phyloP scores from a whole-genome alignment of 2,888 invertebrate genomes.

The Drosophila picticornis region DNA sequence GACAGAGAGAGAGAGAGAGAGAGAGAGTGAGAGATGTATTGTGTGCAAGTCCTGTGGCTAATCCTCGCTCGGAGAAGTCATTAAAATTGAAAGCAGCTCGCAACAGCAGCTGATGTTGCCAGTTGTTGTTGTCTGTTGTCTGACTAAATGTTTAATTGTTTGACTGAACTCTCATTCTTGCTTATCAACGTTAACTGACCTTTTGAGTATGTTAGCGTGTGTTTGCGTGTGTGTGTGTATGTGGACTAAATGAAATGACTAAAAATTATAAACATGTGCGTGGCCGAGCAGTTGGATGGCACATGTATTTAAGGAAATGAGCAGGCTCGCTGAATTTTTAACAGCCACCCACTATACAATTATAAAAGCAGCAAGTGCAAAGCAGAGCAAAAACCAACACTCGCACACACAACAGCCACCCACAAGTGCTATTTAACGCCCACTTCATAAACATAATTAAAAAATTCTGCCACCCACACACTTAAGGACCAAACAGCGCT shows the following conservation, averaged over 20 bases:
- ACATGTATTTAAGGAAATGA: constrained; percentile 42
- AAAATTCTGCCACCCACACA: constrained; percentile 38
- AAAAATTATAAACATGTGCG: constrained; percentile 19
- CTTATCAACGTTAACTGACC: constrained; percentile 31
- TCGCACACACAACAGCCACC: constrained; percentile 9
- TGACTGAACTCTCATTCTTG: constrained; percentile 8
- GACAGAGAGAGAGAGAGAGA: not conserved
- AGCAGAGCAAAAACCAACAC: constrained; percentile 32
- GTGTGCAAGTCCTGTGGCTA: constrained; percentile 44
- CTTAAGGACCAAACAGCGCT: constrained; percentile 14
- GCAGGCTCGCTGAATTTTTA: constrained; percentile 18
- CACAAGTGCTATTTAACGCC: constrained; percentile 40
- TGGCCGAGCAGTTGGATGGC: constrained; percentile 21
- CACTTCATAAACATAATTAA: constrained; percentile 70
- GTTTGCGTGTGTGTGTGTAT: not conserved
- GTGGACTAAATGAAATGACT: not conserved
- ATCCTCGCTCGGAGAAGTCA: constrained; percentile 69
- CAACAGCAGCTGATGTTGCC: constrained; percentile 38
- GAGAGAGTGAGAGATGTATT: constrained; percentile 14
- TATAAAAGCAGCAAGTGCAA: constrained; percentile 32
- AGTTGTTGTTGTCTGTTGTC: constrained; percentile 12
- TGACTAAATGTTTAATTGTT: constrained; percentile 53
- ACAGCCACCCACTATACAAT: constrained; percentile 33
- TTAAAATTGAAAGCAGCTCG: constrained; percentile 67
- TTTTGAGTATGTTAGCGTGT: constrained; percentile 2